These are phyloP conservation scores for Rhineura floridana DNA, from an alignment of 2,113 vertebrate species.

Conservation along the genomic window DNA sequence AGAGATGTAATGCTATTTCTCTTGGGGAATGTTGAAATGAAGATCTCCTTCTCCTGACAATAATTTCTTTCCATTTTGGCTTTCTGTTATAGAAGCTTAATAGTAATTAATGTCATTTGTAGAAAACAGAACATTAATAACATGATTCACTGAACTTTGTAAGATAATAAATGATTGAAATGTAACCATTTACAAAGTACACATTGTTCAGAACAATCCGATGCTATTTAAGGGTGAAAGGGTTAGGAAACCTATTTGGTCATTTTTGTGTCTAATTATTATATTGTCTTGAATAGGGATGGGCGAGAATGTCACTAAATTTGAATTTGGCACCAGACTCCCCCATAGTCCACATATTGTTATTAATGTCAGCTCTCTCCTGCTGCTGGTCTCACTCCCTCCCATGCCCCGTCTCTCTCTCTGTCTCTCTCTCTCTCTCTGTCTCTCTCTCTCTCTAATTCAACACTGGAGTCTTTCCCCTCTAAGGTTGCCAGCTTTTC, in stretches of 20 bases:
- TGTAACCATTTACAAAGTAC: neutral
- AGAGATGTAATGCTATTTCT: constrained; percentile 17
- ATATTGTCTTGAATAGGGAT: neutral
- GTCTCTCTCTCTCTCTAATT: too few species aligned
- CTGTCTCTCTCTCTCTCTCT: too few species aligned
- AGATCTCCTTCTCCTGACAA: constrained; percentile 35
- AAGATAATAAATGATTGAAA: constrained; percentile 67
- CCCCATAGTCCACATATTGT: too few species aligned
- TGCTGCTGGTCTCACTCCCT: too few species aligned
- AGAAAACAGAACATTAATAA: constrained; percentile 56
- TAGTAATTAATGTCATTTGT: constrained; percentile 61
- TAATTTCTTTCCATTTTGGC: constrained; percentile 25
- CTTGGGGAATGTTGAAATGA: constrained; percentile 33
- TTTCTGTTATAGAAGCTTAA: constrained; percentile 43
- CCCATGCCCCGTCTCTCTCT: too few species aligned
- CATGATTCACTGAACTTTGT: constrained; percentile 56
- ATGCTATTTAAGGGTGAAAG: neutral
- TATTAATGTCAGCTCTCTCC: too few species aligned
- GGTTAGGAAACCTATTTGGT: neutral
- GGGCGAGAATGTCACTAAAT: too few species aligned
- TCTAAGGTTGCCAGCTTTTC: too few species aligned
- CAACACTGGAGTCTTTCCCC: too few species aligned
- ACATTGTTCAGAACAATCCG: neutral
- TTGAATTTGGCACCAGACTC: too few species aligned
- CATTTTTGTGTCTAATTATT: neutral